Evolutionary conservation across 2,888 invertebrate species (phyloP).

Genomic region (Drosophila meridionalis): DNA sequence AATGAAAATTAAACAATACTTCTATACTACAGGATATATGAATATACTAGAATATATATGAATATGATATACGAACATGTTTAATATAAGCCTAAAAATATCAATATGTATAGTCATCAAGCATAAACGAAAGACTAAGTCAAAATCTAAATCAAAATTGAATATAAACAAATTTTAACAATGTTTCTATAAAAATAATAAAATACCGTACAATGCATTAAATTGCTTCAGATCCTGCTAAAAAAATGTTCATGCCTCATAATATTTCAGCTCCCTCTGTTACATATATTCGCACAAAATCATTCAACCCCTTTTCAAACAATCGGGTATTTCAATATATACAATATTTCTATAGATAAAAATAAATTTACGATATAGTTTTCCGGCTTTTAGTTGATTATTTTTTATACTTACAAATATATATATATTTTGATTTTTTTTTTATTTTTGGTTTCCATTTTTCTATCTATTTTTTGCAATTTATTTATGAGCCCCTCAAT

Average conservation of each 20-base stretch:
- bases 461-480: conserved; percentile 49
- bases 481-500: conserved; percentile 64
- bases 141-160: no score
- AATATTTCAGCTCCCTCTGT: neutral
- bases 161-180: no score
- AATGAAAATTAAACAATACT: no score
- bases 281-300: neutral
- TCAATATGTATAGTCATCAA: no score
- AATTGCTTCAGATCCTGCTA: neutral
- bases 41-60: no score
- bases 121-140: no score
- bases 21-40: no score
- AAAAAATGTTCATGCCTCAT: neutral
- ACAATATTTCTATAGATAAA: conserved; percentile 12
- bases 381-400: conserved; percentile 51
- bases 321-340: neutral
- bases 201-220: neutral
- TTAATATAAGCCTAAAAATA: no score
- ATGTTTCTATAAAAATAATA: no score
- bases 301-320: neutral
- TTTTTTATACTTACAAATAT: conserved; percentile 6
- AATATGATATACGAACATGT: no score
- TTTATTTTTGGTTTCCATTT: conserved; percentile 20
- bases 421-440: conserved; percentile 7
- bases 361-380: conserved; percentile 36